Evolutionary conservation across 1,140 invertebrate species (phyloP), one percentile per base, ranked within the genome.

Genomic region (Pinna nobilis): DNA sequence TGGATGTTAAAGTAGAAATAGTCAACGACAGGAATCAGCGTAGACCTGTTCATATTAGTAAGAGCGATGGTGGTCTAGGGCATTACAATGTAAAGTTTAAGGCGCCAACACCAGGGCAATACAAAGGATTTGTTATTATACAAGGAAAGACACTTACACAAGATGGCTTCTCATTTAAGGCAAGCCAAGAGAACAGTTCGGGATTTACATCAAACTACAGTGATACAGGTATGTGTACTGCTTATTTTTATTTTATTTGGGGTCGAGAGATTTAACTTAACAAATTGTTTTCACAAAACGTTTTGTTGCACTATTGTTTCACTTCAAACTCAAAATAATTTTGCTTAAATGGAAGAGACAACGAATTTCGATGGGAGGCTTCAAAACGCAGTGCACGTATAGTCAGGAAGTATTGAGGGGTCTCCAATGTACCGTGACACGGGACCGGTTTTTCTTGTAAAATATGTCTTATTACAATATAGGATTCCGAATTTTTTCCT

Each of bases 1-100:
- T 75, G 11, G 53, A 70, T 41, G 65, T 75, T 7, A 60, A 50
- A 33, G 73, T 70, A 6, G 67, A 69, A 3, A 70, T 75, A 6
- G 7, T 65, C 13, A 60, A 70, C 20, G n/a, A 37, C 5, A 70
- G 59, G 23, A 64, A 64, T 39, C 61, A 70, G 18, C 39, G 41
- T 9, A 57, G 9, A 7, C 49, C 18, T 7, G 73, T 60, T 23
- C n/a, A 44, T 13, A 35, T 70, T 18, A 37, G 49, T 7, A 67
- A 75, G 13, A 50, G 50, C 33, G 51, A 32, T 1, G 33, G 51
- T n/a, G 39, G 60, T 9, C 30, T 37, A 4, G 60, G 66, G 4
- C 66, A 49, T 25, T 75, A 75, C 23, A 70, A 75, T 50, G 73
- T 59, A 6, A 39, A 49, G 3, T 70, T 65, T 20, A 70, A 13